Percentiles rank a stretch among this genome's conserved stretches.
Conservation (phyloP, 2,888 invertebrate species). For the Scaptomyza cyrtandrae region DNA sequence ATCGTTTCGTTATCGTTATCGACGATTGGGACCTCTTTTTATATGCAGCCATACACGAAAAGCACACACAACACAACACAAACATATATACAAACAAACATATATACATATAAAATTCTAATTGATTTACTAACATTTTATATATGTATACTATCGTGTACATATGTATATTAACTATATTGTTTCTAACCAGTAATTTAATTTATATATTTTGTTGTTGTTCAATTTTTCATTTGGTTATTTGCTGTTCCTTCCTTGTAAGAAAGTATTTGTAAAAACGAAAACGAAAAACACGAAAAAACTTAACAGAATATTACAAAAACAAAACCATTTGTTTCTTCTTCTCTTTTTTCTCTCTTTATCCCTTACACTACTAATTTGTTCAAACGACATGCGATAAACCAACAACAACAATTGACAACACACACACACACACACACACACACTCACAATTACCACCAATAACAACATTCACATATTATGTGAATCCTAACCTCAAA, state of each 20-base stretch:
- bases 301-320: slow-evolving; percentile 42
- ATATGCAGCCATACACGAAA: slow-evolving; percentile 26
- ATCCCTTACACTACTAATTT: slow-evolving; percentile 23
- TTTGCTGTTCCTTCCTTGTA: neutral
- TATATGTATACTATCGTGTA: neutral
- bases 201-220: too few species aligned
- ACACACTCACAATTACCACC: slow-evolving; percentile 3
- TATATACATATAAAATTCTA: neutral
- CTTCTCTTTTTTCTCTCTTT: slow-evolving; percentile 67
- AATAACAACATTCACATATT: neutral
- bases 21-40: slow-evolving; percentile 82
- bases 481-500: slow-evolving; percentile 13
- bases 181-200: too few species aligned
- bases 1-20: slow-evolving; percentile 18
- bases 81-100: slow-evolving; percentile 9
- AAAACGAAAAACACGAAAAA: slow-evolving; percentile 14
- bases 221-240: too few species aligned
- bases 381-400: slow-evolving; percentile 26
- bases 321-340: slow-evolving; percentile 55
- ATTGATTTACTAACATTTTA: neutral
- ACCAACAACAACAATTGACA: slow-evolving; percentile 41
- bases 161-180: too few species aligned
- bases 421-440: slow-evolving; percentile 19
- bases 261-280: slow-evolving; percentile 5
- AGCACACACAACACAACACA: slow-evolving; percentile 13